These are phyloP conservation scores for Hyla sarda DNA, from an alignment of 2,113 vertebrate species.

Conservation along the genomic window DNA sequence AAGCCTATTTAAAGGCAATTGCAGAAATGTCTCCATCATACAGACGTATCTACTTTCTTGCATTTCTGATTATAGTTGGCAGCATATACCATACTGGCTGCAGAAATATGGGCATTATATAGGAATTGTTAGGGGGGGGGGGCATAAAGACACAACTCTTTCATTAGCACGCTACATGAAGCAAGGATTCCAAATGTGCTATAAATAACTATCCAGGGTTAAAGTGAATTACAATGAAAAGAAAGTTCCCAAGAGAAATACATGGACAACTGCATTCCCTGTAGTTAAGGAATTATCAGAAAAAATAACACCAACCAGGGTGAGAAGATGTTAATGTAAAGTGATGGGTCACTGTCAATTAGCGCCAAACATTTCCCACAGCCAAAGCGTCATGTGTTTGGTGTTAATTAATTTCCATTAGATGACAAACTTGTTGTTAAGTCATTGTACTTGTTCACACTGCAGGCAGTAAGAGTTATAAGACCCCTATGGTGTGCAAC, in stretches of 20 bases:
- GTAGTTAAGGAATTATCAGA: constrained; percentile 2
- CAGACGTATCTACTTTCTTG: not conserved
- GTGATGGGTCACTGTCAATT: constrained; percentile 12
- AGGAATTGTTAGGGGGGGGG: not conserved
- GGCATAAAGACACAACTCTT: not conserved
- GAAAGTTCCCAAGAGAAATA: constrained; percentile 3
- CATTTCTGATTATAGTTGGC: not conserved
- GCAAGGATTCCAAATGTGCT: not conserved
- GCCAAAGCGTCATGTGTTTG: not conserved
- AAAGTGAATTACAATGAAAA: constrained; percentile 12
- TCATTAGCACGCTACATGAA: not conserved
- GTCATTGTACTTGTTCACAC: not conserved
- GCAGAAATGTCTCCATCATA: too few species aligned
- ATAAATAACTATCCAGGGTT: constrained; percentile 2
- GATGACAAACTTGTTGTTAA: not conserved
- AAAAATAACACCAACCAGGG: not conserved
- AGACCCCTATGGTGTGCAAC: not conserved
- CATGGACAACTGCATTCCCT: not conserved
- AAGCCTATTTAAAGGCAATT: too few species aligned
- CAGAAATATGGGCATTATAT: not conserved
- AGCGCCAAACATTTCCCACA: not conserved
- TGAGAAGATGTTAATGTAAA: not conserved
- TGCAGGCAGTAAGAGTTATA: constrained; percentile 15
- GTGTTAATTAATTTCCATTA: constrained; percentile 33
- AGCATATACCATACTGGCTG: not conserved